Conservation (phyloP, 1,140 invertebrate species). For the Diprion similis region DNA sequence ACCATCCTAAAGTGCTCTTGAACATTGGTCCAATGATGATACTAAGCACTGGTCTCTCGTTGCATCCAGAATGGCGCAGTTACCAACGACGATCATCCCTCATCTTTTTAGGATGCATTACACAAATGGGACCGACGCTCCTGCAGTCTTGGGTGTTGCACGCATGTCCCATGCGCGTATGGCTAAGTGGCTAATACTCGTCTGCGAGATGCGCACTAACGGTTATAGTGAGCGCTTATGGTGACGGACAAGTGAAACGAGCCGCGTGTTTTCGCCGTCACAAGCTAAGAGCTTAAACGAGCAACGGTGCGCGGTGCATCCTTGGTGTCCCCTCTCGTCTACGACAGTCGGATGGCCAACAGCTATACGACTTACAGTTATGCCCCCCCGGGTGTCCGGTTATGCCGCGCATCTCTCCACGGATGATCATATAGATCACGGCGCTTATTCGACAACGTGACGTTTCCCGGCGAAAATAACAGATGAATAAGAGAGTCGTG, state of each 20-base stretch:
- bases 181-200: neutral
- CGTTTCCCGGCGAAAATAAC: too few relatives aligned
- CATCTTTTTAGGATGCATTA: neutral
- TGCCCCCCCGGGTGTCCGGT: neutral
- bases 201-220: neutral
- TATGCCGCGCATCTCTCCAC: neutral
- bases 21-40: too few relatives aligned
- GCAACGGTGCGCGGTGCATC: neutral
- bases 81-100: neutral
- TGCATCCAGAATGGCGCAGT: too few relatives aligned
- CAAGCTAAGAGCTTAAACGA: neutral
- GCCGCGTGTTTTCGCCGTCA: neutral
- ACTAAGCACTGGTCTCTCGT: too few relatives aligned
- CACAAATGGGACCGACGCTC: neutral
- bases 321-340: neutral
- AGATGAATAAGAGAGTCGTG: neutral
- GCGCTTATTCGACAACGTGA: neutral
- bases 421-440: neutral
- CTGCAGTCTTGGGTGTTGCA: neutral
- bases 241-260: neutral
- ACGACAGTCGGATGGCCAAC: too few relatives aligned
- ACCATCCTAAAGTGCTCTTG: too few relatives aligned
- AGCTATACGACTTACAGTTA: neutral
- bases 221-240: conserved; percentile 3
- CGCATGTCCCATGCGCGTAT: neutral